Evolutionary conservation across 2,113 vertebrate genomes (phyloP), one percentile per base, ranked within the genome.

Genomic region (Ceuthmochares aereus): DNA sequence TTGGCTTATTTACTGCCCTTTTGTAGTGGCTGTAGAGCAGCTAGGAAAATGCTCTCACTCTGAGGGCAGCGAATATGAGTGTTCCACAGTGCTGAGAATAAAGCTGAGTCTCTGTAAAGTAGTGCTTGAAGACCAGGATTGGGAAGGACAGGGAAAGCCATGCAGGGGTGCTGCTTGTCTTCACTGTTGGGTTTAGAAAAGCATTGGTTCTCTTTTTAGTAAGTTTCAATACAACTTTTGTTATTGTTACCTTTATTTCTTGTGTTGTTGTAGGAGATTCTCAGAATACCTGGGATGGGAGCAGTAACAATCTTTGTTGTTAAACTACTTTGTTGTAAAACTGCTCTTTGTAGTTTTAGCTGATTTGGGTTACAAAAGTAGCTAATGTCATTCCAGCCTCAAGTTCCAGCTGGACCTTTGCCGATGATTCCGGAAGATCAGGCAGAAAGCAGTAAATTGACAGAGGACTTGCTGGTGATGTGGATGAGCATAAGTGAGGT

Each of bases 401-500:
- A 36, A 10, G 95, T 98, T 88, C 97, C 98, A 22, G 94, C 77
- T 0, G 98, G 98, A 5, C 98, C 98, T 51, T 84, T 98, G 70
- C 95, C 97, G n/a, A 98, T 98, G 98, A 40, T 95, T 67, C 93
- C 92, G 52, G 92, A 95, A 82, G 90, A 87, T 60, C 49, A 52
- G 91, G 21, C 20, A 30, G 91, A 80, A 49, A n/a, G 27, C 66
- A 72, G 26, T 23, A 76, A 86, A n/a, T 3, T 55, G 37, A 37
- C 94, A 34, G 96, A 97, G 77, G 91, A 42, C 4, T 80, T 98
- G 16, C 21, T 98, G 80, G 16, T 80, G 25, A 96, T 67, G 0
- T 98, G 98, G 98, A 76, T 74, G 86, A 94, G 95, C 68, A 95
- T 98, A 66, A 98, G 96, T 32, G 96, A 98, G 98, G 98, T 98